Base-by-base conservation (phyloP, 2,797 vertebrate species). In the Sebastes vulpes region DNA sequence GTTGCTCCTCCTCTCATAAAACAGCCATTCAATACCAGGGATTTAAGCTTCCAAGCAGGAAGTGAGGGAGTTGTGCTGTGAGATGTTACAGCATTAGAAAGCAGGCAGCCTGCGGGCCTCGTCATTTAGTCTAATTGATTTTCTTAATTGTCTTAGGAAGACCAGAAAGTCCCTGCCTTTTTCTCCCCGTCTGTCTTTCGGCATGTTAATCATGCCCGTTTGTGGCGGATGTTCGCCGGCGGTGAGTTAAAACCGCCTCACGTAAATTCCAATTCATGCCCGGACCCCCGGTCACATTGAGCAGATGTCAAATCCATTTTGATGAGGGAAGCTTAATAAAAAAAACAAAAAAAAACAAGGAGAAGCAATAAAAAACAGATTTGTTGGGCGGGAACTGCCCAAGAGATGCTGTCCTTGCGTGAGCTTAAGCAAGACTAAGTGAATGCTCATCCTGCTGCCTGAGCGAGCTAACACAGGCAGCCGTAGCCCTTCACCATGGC, bases 51-150 rank as follows among this genome's bases (percentile, higher is more conserved):
- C 52, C 6, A 31, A 72, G 53, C 42, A 63, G 79, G 56, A 67
- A 82, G 73, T 28, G 53, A 79, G 54, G 16, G 3, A 61, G 59
- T 59, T 67, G 48, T 59, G 60, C 65, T 71, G 23, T 54, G 67
- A 48, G 25, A 78, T 21, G 25, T 71, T 72, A 14, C 20, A 56
- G 18, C 48, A 11, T 52, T 58, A 50, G 65, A 74, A 28, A 81
- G 6, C 59, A 66, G 50, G 23, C 57, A n/a, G 75, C 88, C 84
- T 65, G 57, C 18, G 6, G 91, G 71, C 65, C 42, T 72, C 26
- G 5, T 80, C 79, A 61, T 91, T 90, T 83, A 83, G 72, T 76
- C 67, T 26, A 84, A 89, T 86, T 63, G 76, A 92, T 88, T 88
- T 11, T 59, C 35, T 79, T 91, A 87, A 92, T 89, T 89, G 81